Evolutionary conservation across 2,797 vertebrate species (phyloP).

Genomic region (Ciconia nigra): DNA sequence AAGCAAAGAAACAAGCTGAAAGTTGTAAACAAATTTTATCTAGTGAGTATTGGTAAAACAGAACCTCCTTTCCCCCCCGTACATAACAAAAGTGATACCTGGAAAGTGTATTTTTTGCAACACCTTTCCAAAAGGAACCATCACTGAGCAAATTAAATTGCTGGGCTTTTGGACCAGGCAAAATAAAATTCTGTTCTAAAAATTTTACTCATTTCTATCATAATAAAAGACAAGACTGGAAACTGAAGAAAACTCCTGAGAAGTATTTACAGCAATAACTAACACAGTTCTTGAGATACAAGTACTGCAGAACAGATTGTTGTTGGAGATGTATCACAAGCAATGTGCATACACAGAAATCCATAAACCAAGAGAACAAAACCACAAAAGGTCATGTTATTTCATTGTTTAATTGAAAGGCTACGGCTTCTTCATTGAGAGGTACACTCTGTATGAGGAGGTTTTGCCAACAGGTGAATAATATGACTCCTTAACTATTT

Average conservation of each 20-base stretch:
- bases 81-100: neutral
- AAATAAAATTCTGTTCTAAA: neutral
- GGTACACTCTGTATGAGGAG: neutral
- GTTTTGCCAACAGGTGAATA: neutral
- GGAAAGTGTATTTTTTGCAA: neutral
- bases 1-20: neutral
- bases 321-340: neutral
- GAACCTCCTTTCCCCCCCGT: accelerated
- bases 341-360: neutral
- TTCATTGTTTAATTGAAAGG: neutral
- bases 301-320: neutral
- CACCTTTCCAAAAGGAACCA: neutral
- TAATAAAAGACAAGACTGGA: neutral
- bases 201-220: neutral
- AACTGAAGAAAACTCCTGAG: neutral
- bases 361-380: neutral
- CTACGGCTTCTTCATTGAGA: neutral
- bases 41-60: neutral
- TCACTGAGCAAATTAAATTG: neutral
- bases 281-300: neutral
- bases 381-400: neutral
- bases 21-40: neutral
- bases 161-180: neutral
- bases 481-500: neutral
- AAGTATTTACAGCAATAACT: neutral